These are phyloP conservation scores for Prunella fulvescens DNA, from an alignment of 2,113 vertebrate species.

Conservation along the genomic window DNA sequence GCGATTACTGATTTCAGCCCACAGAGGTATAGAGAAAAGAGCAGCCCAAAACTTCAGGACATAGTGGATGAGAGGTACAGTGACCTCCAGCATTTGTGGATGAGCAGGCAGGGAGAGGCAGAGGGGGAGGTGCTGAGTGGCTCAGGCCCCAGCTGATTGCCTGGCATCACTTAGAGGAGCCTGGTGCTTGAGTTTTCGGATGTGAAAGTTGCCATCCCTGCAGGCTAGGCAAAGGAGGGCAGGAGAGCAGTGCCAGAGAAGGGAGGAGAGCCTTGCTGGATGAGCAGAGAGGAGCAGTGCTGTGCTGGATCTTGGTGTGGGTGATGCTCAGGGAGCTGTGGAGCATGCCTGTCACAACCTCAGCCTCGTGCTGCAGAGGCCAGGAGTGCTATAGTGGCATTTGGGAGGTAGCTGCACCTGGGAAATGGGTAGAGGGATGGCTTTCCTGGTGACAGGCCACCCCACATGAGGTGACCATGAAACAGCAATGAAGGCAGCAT, in stretches of 20 bases:
- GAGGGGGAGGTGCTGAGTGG: background rate
- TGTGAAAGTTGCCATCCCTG: background rate
- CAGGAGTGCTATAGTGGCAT: background rate
- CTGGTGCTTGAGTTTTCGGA: background rate
- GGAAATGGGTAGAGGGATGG: background rate
- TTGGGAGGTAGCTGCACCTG: background rate
- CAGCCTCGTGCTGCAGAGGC: background rate
- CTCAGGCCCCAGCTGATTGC: rapidly evolving
- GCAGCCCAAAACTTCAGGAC: background rate
- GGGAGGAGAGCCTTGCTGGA: background rate
- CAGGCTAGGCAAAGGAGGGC: background rate
- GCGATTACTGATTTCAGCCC: background rate
- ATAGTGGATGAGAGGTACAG: background rate
- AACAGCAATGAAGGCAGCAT: background rate
- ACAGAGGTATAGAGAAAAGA: background rate
- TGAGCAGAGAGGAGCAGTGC: background rate
- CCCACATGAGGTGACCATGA: rapidly evolving
- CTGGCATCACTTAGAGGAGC: background rate
- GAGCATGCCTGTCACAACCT: rapidly evolving
- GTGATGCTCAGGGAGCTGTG: background rate
- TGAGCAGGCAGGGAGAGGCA: background rate
- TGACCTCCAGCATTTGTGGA: background rate
- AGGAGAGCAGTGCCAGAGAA: background rate
- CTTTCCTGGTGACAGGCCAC: background rate
- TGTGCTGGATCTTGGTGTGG: rapidly evolving